A percentile compares a stretch with the other conserved stretches of the same genome.
These are phyloP conservation scores for Malaclemys terrapin DNA, from an alignment of 2,113 vertebrate species.

Conservation along the genomic window DNA sequence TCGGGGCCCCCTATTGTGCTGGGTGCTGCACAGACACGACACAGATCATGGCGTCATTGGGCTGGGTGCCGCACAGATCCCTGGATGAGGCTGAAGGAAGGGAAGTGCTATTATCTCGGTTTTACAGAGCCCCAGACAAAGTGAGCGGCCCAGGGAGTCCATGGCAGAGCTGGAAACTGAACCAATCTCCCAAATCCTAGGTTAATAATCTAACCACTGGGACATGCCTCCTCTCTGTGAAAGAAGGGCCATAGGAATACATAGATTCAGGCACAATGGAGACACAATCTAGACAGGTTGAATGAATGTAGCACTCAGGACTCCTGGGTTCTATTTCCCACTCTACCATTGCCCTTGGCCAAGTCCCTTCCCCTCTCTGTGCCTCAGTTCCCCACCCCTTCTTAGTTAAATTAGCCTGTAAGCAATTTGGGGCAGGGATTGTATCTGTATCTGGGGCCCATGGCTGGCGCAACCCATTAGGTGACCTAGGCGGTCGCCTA, in stretches of 20 bases:
- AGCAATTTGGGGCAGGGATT: no score
- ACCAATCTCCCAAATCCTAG: neutral
- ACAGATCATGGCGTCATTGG: neutral
- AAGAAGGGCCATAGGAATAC: neutral
- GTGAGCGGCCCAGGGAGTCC: neutral
- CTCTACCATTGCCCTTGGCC: neutral
- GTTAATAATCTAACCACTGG: neutral
- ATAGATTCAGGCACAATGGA: neutral
- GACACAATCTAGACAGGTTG: neutral
- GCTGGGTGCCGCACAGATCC: neutral
- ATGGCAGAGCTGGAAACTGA: neutral
- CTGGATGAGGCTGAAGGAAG: neutral
- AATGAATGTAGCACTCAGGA: neutral
- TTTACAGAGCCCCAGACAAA: neutral
- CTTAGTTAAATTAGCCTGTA: neutral
- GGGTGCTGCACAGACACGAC: neutral
- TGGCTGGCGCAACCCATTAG: no score
- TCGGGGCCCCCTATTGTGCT: neutral
- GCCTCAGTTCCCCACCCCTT: neutral
- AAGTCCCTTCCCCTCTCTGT: neutral
- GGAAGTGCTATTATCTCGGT: neutral
- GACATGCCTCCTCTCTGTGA: neutral
- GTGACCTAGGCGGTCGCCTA: no score
- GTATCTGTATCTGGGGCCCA: neutral
- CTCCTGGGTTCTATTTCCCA: neutral